Percentiles rank a stretch among this genome's conserved stretches.
Evolutionary conservation across 1,140 invertebrate genomes (phyloP).

Genomic region (Stenopsyche tienmushanensis): DNA sequence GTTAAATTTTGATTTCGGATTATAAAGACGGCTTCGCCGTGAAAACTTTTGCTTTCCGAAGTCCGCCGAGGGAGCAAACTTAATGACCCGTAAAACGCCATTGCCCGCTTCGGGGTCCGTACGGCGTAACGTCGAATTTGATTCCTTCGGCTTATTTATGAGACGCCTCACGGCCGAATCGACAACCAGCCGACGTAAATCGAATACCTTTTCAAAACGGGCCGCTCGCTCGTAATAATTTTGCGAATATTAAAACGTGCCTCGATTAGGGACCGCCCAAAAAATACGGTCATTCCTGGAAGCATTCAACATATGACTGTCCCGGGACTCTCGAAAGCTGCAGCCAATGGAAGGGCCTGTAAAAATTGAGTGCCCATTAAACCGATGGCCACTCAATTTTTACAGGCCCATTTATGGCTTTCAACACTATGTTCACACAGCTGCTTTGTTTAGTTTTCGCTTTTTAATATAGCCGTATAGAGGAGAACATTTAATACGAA

Average conservation of each 20-base stretch:
- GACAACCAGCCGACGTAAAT: background rate
- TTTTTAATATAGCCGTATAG: background rate
- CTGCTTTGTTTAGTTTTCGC: slow-evolving; percentile 1
- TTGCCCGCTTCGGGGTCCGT: background rate
- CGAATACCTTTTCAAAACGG: background rate
- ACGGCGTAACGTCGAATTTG: background rate
- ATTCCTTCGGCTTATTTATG: background rate
- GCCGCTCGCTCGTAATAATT: too few relatives aligned
- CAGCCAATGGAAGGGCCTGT: background rate
- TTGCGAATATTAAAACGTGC: too few relatives aligned
- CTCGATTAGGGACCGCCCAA: too few relatives aligned
- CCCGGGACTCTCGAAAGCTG: background rate
- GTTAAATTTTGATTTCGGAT: too few relatives aligned
- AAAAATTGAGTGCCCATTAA: slow-evolving; percentile 5
- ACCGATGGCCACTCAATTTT: slow-evolving; percentile 8
- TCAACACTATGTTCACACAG: background rate
- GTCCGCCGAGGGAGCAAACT: background rate
- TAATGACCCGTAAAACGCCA: background rate
- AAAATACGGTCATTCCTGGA: too few relatives aligned
- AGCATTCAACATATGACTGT: too few relatives aligned
- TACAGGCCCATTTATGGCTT: slow-evolving; percentile 1
- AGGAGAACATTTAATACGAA: too few relatives aligned
- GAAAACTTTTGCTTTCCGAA: background rate
- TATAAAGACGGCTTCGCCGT: too few relatives aligned
- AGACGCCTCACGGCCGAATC: background rate